A percentile compares a stretch with the other conserved stretches of the same genome.
phyloP scores from a whole-genome alignment of 2,888 invertebrate species.

The Coleophora flavipennella region DNA sequence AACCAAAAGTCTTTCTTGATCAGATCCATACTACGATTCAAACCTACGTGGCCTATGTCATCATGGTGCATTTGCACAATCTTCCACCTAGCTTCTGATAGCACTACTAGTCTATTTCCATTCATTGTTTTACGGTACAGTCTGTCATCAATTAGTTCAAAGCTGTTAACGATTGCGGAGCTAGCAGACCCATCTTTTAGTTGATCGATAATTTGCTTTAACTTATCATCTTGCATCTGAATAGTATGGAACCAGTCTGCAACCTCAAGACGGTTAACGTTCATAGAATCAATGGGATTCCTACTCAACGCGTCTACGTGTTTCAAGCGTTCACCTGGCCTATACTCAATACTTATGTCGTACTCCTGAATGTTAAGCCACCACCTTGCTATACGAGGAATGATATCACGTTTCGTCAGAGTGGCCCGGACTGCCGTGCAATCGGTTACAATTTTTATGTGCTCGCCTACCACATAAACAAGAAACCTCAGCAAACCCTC shows the following conservation, averaged over 20 bases:
- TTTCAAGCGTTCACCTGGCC: conserved; percentile 22
- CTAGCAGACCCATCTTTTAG: conserved; percentile 5
- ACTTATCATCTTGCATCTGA: neutral
- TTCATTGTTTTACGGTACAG: conserved; percentile 17
- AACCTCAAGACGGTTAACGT: conserved; percentile 19
- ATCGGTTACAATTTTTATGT: conserved; percentile 4
- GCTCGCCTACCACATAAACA: neutral
- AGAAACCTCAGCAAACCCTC: conserved; percentile 1
- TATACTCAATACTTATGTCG: conserved; percentile 18
- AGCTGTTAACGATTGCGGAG: conserved; percentile 14
- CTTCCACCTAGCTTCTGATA: conserved; percentile 20
- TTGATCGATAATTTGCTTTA: conserved; percentile 4
- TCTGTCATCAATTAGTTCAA: conserved; percentile 9
- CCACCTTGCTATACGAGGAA: neutral
- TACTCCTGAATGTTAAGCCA: conserved; percentile 1
- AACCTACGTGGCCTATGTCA: conserved; percentile 24
- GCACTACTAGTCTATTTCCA: conserved; percentile 24
- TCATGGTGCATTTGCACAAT: conserved; percentile 26
- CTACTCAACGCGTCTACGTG: conserved; percentile 25
- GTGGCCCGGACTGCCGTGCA: conserved; percentile 16
- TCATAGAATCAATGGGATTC: conserved; percentile 5
- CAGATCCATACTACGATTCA: conserved; percentile 14
- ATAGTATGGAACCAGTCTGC: conserved; percentile 16
- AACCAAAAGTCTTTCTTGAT: conserved; percentile 28
- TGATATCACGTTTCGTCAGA: conserved; percentile 18